A percentile compares a stretch with the other conserved stretches of the same genome.
phyloP scores from a whole-genome alignment of 2,113 vertebrate species.

The Loxodonta africana region DNA sequence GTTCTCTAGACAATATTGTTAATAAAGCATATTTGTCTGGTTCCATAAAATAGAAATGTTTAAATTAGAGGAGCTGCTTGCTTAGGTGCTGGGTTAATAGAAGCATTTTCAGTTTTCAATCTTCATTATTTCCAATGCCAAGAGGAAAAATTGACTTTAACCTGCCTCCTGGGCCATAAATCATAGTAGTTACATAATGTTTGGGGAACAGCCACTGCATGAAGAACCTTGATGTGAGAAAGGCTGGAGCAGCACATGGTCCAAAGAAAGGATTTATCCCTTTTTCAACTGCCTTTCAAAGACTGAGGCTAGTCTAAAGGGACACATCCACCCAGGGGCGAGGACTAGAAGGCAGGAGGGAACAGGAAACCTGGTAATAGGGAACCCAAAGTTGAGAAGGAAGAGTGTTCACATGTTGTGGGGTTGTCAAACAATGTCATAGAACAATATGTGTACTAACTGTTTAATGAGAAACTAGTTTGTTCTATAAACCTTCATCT shows the following conservation, averaged over 20 bases:
- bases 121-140: conserved; percentile 68
- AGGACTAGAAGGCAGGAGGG: too few species aligned
- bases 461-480: too few species aligned
- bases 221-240: background rate
- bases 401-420: too few species aligned
- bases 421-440: too few species aligned
- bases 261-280: background rate
- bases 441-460: too few species aligned
- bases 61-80: conserved; percentile 66
- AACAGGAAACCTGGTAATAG: too few species aligned
- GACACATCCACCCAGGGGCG: too few species aligned
- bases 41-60: conserved; percentile 62
- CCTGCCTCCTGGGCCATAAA: background rate
- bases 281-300: background rate
- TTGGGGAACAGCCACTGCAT: background rate
- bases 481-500: too few species aligned
- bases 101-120: conserved; percentile 67
- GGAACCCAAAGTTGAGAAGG: too few species aligned
- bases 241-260: fast-evolving
- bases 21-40: conserved; percentile 71
- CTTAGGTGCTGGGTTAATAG: conserved; percentile 54
- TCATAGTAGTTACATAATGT: conserved; percentile 22
- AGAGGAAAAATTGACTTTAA: conserved; percentile 35
- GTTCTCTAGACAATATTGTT: conserved; percentile 61
- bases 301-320: background rate